Evolutionary conservation across 2,113 vertebrate genomes (phyloP), one percentile per base, ranked within the genome.

Genomic region (Coregonus clupeaformis): DNA sequence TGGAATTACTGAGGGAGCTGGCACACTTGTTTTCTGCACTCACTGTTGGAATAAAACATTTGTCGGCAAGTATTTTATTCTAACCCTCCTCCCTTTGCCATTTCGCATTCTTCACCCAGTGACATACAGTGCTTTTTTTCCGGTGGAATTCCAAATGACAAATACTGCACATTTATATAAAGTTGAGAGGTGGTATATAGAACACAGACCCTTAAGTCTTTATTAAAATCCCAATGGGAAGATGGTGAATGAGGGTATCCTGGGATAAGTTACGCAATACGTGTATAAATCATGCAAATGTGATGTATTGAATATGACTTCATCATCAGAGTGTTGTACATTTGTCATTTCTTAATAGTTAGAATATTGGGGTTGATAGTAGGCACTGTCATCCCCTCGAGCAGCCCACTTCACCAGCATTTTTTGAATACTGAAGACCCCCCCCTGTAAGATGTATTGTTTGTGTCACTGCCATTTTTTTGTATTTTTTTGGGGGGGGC

Each of bases 1-100:
- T 88, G 78, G 88, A 88, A 90, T 90, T 91, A 90, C 86, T 90
- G 75, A 84, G 90, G 91, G 91, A 94, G 90, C 92, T 91, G 92
- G 85, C 90, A 92, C 83, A 90, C 86, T 92, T 92, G 88, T 91
- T 89, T 89, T 87, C 80, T 79, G 76, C 52, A 77, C 82, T 81
- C 81, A 69, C 79, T 74, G 85, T 85, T 76, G 79, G 86, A 89
- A 87, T 88, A 89, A 90, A 91, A 88, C 86, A 87, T 90, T 87
- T 88, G 84, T 88, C 84, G 82, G 82, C 80, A 75, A 87, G 87
- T 91, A 86, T 91, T 91, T 90, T 89, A 91, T 91, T 88, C 89
- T 76, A 59, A 75, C 71, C 64, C 80, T 60, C 57, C 57, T 86
- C 88, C 88, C 88, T 85, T 83, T 88, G 84, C 85, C 83, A 85